Conservation (phyloP, 2,888 invertebrate species). For the Hofmannophila pseudospretella region DNA sequence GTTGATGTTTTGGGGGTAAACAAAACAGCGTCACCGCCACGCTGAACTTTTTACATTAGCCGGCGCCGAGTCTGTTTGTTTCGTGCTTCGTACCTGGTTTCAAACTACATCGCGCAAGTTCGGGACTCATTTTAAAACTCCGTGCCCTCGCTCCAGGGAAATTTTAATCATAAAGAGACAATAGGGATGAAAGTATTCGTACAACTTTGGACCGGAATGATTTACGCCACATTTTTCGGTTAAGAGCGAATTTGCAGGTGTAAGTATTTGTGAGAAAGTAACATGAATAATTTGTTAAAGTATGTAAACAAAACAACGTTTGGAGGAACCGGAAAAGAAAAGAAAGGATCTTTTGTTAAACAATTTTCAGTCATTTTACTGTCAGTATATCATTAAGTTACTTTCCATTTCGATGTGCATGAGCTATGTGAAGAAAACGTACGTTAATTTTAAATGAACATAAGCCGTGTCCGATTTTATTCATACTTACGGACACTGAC, state of each 20-base stretch:
- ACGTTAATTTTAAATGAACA: no score
- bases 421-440: no score
- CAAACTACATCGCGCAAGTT: conserved; percentile 59
- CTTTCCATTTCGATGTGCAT: no score
- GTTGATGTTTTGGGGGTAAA: conserved; percentile 58
- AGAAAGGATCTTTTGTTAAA: no score
- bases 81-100: conserved; percentile 51
- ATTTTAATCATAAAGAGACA: conserved; percentile 71
- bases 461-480: no score
- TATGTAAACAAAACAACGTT: no score
- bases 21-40: conserved; percentile 45
- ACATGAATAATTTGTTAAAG: conserved; percentile 1
- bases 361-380: no score
- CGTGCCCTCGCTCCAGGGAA: conserved; percentile 39
- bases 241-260: neutral
- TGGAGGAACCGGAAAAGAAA: no score
- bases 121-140: conserved; percentile 63
- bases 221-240: conserved; percentile 28
- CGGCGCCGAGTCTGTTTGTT: conserved; percentile 56
- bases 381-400: no score
- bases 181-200: conserved; percentile 52
- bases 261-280: neutral
- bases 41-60: conserved; percentile 68
- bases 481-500: no score
- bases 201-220: conserved; percentile 46